Evolutionary conservation across 2,888 invertebrate species (phyloP).

Genomic region (Macrophya alboannulata): DNA sequence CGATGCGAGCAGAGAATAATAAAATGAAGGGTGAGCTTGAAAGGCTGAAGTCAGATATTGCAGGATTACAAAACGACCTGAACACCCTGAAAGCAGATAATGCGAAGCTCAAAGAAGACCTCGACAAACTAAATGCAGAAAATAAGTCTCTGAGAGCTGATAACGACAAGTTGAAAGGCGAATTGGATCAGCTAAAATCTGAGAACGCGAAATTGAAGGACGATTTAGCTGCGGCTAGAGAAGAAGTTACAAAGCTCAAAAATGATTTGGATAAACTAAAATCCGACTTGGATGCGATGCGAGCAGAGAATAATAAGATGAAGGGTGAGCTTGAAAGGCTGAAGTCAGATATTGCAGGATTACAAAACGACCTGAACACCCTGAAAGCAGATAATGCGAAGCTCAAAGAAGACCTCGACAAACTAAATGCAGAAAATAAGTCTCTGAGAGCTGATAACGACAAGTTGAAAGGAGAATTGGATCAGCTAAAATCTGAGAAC

Average conservation of each 20-base stretch:
- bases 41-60: constrained; percentile 18
- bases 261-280: constrained; percentile 60
- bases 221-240: constrained; percentile 57
- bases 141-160: constrained; percentile 59
- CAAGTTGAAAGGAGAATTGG: constrained; percentile 60
- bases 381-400: constrained; percentile 58
- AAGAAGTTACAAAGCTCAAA: constrained; percentile 55
- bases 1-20: constrained; percentile 58
- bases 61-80: constrained; percentile 12
- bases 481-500: constrained; percentile 39
- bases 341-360: constrained; percentile 22
- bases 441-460: constrained; percentile 59
- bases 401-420: constrained; percentile 59
- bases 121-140: constrained; percentile 57
- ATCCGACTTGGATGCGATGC: constrained; percentile 58
- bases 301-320: constrained; percentile 60
- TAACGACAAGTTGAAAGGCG: constrained; percentile 52
- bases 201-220: constrained; percentile 48
- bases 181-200: constrained; percentile 59
- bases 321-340: constrained; percentile 57
- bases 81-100: constrained; percentile 58
- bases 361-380: constrained; percentile 23
- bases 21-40: constrained; percentile 61
- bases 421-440: constrained; percentile 59
- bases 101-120: constrained; percentile 58